Base-by-base conservation (phyloP, 1,140 invertebrate genomes). In the Drosophila bocki region DNA sequence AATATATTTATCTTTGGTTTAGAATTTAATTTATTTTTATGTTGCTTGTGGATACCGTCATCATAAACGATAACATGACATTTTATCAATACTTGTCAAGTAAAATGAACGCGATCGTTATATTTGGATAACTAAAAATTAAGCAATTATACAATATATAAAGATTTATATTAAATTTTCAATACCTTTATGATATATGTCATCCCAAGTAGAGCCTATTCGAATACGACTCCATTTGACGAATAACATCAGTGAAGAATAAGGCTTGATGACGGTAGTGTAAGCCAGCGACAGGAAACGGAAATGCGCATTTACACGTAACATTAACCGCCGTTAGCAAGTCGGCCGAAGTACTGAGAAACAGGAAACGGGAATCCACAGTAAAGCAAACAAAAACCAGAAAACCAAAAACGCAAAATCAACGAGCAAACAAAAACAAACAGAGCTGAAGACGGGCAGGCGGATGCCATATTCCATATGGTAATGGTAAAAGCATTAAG, bases 251-350 rank as follows among this genome's bases (percentile, higher is more conserved):
- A 9, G 7, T 42, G n/a, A 42, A 26, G 17, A 19, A 3, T 22
- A 51, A 11, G 51, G 53, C 62, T 35, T 70, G 26, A 44, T 59
- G 70, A 3, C 13, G 29, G 39, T 29, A 48, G 47, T 74, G 62
- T 29, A 39, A 82, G 47, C 26, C 51, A 44, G 74, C 64, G 50
- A 51, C 78, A 79, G 84, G 80, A 88, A 88, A 71, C 84, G 84
- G 84, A 88, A 88, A 88, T 88, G 84, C 84, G 84, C 84, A 88
- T 88, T 88, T 88, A 88, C 85, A 88, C 84, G 84, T 88, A 88
- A 88, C 84, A 88, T 88, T 90, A 90, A 88, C 80, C 77, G 84
- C 84, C 71, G 78, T 82, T 78, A 81, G 72, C 64, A 67, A 35
- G 22, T 67, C 37, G 68, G 62, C 75, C 50, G 47, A 12, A 51